Conservation (phyloP, 2,888 invertebrate genomes). For the Sepioteuthis lessoniana region DNA sequence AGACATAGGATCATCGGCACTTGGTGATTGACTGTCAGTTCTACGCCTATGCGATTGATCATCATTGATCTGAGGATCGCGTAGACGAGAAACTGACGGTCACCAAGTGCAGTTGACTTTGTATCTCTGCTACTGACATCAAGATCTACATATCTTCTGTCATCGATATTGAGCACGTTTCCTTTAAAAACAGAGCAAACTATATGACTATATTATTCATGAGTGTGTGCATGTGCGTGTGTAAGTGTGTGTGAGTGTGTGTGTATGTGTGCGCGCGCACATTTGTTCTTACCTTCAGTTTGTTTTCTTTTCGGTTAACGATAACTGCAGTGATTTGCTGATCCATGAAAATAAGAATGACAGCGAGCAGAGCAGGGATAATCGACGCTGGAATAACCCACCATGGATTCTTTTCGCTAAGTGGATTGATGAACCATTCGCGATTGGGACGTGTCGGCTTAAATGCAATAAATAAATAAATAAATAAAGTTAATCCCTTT, state of each 20-base stretch:
- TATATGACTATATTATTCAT: background rate
- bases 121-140: too few species aligned
- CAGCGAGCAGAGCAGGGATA: conserved; percentile 92
- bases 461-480: conserved; percentile 35
- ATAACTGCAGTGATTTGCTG: conserved; percentile 99
- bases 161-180: too few species aligned
- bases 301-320: conserved; percentile 97
- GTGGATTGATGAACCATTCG: conserved; percentile 70
- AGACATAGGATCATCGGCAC: too few species aligned
- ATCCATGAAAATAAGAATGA: conserved; percentile 99
- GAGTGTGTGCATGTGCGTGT: background rate
- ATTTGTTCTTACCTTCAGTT: conserved; percentile 82
- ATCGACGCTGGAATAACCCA: conserved; percentile 88
- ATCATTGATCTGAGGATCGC: too few species aligned
- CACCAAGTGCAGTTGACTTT: too few species aligned
- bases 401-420: conserved; percentile 78
- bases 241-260: background rate
- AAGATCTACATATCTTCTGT: too few species aligned
- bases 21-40: too few species aligned
- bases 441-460: conserved; percentile 65
- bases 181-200: too few species aligned
- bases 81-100: too few species aligned
- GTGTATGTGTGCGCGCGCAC: background rate
- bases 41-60: too few species aligned
- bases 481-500: background rate